Evolutionary conservation across 2,113 vertebrate genomes (phyloP).

Genomic region (Dromiciops gliroides): DNA sequence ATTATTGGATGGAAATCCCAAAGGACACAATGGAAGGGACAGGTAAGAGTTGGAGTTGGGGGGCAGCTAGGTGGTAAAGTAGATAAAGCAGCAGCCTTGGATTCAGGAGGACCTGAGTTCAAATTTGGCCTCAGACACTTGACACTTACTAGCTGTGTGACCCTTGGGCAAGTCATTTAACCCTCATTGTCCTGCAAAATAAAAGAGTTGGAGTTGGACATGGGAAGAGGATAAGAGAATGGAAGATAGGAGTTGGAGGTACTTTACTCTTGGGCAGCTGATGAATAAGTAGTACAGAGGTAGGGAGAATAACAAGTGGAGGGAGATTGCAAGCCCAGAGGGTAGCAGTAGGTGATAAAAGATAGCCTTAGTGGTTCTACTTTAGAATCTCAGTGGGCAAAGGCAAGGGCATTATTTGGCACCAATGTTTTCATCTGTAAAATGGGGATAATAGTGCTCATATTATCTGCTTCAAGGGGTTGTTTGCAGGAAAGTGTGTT

Average conservation of each 20-base stretch:
- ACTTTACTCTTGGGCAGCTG: not conserved
- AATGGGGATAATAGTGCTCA: not conserved
- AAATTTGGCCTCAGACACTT: no score
- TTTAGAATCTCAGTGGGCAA: not conserved
- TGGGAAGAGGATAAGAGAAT: not conserved
- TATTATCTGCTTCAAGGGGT: not conserved
- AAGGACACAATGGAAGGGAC: not conserved
- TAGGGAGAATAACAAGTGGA: not conserved
- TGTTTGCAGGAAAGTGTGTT: not conserved
- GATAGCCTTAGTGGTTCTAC: not conserved
- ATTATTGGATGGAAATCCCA: not conserved
- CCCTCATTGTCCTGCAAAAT: no score
- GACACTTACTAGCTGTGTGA: no score
- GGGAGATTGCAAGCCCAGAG: not conserved
- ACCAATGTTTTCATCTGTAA: not conserved
- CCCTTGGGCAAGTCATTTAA: no score
- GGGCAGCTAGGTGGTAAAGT: no score
- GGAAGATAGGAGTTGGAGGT: not conserved
- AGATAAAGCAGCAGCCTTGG: no score
- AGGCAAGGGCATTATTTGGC: not conserved
- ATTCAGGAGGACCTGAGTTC: no score
- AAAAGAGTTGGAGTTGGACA: not conserved
- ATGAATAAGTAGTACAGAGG: not conserved
- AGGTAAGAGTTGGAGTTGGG: not conserved
- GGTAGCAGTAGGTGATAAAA: not conserved